Base-by-base conservation (phyloP, 2,113 vertebrate species). In the Ameiurus melas region DNA sequence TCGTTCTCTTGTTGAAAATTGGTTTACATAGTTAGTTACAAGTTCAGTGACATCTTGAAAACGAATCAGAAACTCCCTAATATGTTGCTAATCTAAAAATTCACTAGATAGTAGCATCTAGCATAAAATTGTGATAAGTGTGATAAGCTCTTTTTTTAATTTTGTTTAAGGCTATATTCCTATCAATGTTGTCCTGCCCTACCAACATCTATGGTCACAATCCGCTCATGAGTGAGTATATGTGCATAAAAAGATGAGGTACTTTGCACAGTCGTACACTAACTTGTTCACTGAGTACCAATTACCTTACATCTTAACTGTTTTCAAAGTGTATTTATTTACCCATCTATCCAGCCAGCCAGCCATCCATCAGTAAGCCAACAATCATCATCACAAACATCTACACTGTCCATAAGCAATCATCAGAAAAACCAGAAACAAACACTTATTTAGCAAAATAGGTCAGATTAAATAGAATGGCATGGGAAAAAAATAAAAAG, bases 361-460 rank as follows among this genome's bases (percentile, higher is more conserved):
- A 51, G 47, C 43, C 71, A 77, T 80, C 43, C 71, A 77, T 80
- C 43, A 80, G 60, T 53, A 51, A 66, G 47, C 85, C 58, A 66
- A 53, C n/a, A 33, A 4, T 86, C 39, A 30, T 14, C 27, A 80
- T 64, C 57, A 53, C 57, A 75, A 20, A 79, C 58, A 62, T 19
- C 36, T 80, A 47, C 36, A 66, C 39, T 55, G 14, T 81, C 13
- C 14, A 60, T 43, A 19, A 30, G 33, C 20, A 85, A 39, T 62
- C 16, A 64, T 16, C 58, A 66, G 22, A 75, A 85, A 55, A 80
- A 55, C 51, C 84, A 92, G 12, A 60, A n/a, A 60, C 57, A 89
- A 89, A 88, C n/a, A 92, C 94, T 93, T 91, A 92, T 92, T 93
- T 91, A 92, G 92, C 91, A 93, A 94, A 93, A 91, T 93, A 93